A percentile compares a stretch with the other conserved stretches of the same genome.
phyloP scores from a whole-genome alignment of 2,888 invertebrate species.

The Psylliodes chrysocephalus region DNA sequence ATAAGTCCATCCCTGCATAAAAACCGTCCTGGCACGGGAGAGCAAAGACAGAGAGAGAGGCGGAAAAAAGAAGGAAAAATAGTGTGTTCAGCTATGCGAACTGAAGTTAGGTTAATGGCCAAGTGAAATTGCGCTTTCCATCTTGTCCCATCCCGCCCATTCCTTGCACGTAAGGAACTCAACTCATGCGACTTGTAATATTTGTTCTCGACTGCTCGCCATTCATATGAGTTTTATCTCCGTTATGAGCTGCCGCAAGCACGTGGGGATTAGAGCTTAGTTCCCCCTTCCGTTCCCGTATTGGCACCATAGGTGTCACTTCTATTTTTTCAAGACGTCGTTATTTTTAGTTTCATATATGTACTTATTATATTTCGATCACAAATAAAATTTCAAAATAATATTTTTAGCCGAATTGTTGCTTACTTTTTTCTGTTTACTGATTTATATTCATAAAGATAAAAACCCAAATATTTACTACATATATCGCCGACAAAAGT shows the following conservation, averaged over 20 bases:
- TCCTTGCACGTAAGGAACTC: conserved; percentile 65
- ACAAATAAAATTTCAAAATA: too few relatives aligned
- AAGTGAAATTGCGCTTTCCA: conserved; percentile 78
- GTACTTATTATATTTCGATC: too few relatives aligned
- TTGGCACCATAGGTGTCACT: conserved; percentile 7
- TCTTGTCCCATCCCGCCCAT: conserved; percentile 67
- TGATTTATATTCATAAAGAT: too few relatives aligned
- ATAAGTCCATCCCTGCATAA: conserved; percentile 35
- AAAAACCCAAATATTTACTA: too few relatives aligned
- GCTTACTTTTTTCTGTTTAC: too few relatives aligned
- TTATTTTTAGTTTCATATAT: too few relatives aligned
- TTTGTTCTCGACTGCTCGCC: conserved; percentile 65
- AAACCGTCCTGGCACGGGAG: conserved; percentile 2
- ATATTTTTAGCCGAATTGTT: too few relatives aligned
- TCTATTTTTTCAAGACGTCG: too few relatives aligned
- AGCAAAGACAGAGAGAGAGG: conserved; percentile 22
- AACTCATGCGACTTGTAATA: conserved; percentile 65
- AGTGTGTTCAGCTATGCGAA: conserved; percentile 68
- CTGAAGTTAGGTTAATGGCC: conserved; percentile 74
- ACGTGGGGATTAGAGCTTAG: conserved; percentile 57
- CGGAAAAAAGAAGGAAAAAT: conserved; percentile 57
- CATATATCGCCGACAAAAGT: too few relatives aligned
- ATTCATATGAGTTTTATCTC: conserved; percentile 63
- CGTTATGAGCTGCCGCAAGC: conserved; percentile 60
- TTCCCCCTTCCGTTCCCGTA: conserved; percentile 18